Percentiles rank a stretch among this genome's conserved stretches.
phyloP scores from a whole-genome alignment of 2,888 invertebrate genomes.

The Ditula angustiorana region DNA sequence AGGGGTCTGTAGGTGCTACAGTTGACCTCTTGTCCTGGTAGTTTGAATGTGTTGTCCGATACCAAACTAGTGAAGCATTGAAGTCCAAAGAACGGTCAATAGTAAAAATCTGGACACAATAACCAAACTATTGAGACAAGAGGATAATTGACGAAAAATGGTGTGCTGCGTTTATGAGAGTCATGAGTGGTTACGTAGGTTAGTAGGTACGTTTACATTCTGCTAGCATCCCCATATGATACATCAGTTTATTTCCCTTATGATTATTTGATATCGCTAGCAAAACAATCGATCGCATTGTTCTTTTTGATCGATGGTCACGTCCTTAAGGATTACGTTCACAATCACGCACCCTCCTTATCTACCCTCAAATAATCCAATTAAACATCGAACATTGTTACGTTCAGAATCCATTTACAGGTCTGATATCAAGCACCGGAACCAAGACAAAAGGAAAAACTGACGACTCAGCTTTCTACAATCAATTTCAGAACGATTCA shows the following conservation, averaged over 20 bases:
- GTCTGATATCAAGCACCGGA: constrained; percentile 57
- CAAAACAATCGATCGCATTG: constrained; percentile 30
- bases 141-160: too few relatives aligned
- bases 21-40: too few relatives aligned
- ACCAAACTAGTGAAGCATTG: too few relatives aligned
- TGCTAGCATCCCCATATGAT: background rate
- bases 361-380: constrained; percentile 56
- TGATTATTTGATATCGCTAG: constrained; percentile 10
- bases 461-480: constrained; percentile 72
- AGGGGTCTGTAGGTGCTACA: too few relatives aligned
- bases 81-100: too few relatives aligned
- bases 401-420: constrained; percentile 58
- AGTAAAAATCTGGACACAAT: too few relatives aligned
- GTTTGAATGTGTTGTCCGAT: too few relatives aligned
- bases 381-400: constrained; percentile 59
- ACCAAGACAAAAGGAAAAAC: constrained; percentile 65
- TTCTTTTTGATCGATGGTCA: constrained; percentile 36
- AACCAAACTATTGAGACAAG: too few relatives aligned
- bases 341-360: constrained; percentile 34
- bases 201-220: background rate
- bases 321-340: constrained; percentile 27
- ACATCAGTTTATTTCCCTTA: background rate
- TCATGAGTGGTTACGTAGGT: too few relatives aligned
- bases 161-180: too few relatives aligned
- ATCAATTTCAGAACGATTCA: constrained; percentile 67